These are phyloP conservation scores for Metridium senile DNA, from an alignment of 92 coral and sea anemone genomes.

Conservation along the genomic window DNA sequence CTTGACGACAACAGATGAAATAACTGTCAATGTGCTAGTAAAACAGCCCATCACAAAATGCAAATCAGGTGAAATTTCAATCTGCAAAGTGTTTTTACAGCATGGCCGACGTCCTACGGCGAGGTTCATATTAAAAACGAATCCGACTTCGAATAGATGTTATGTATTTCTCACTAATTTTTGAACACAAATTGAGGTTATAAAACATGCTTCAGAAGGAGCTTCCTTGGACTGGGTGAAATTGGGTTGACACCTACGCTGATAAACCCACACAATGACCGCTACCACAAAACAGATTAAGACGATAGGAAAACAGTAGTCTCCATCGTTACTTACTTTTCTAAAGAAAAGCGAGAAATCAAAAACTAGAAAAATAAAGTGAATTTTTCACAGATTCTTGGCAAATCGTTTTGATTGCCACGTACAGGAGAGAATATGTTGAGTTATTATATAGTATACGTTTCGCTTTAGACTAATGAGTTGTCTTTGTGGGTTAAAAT, in stretches of 20 bases:
- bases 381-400: no score
- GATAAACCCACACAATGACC: constrained; percentile 2
- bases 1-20: neutral
- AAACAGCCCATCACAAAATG: neutral
- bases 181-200: neutral
- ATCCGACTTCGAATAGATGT: neutral
- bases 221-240: neutral
- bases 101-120: neutral
- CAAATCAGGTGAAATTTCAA: neutral
- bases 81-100: neutral
- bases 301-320: neutral
- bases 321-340: neutral
- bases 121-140: neutral
- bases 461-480: neutral
- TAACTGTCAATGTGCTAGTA: neutral
- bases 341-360: no score
- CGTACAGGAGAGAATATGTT: no score
- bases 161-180: neutral
- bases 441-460: no score
- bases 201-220: neutral
- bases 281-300: constrained; percentile 3
- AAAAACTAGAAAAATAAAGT: no score
- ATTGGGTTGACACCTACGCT: constrained; percentile 1
- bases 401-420: no score
- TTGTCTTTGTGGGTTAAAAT: neutral